Evolutionary conservation across 92 coral and sea anemone genomes (phyloP).

Genomic region (Hydrozoanthus gracilis): DNA sequence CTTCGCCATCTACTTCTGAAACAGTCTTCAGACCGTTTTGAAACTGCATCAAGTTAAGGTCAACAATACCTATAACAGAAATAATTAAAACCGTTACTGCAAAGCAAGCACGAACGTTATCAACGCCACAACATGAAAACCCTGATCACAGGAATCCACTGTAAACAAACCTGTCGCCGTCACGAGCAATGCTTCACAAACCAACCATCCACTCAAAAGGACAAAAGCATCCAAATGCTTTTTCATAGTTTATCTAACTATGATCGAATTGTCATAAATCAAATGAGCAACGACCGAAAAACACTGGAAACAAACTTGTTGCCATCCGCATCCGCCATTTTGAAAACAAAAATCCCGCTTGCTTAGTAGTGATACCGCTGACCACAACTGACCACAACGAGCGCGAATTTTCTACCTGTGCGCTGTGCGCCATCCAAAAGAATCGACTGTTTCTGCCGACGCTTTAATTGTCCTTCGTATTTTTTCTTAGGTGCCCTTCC

Average conservation of each 20-base stretch:
- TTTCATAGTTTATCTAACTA: not conserved
- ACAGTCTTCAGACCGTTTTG: conserved; percentile 24
- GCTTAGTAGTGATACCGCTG: conserved; percentile 15
- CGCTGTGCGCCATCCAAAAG: not conserved
- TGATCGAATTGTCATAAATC: not conserved
- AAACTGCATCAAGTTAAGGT: conserved; percentile 7
- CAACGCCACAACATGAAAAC: no score
- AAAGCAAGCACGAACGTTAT: no score
- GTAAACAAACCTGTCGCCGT: conserved; percentile 25
- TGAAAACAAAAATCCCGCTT: conserved; percentile 42
- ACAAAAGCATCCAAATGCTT: not conserved
- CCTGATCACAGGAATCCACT: not conserved
- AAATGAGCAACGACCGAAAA: not conserved
- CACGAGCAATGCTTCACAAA: not conserved
- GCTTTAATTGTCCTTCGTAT: no score
- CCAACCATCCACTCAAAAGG: not conserved
- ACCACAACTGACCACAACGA: conserved; percentile 3
- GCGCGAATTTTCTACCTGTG: not conserved
- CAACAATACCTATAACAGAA: not conserved
- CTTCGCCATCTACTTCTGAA: conserved; percentile 18
- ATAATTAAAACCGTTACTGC: not conserved
- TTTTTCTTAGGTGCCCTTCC: no score
- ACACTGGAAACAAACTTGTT: not conserved
- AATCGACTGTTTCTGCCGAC: not conserved
- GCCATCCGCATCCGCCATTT: conserved; percentile 46